Evolutionary conservation across 2,797 vertebrate species (phyloP).

Genomic region (Liparis tanakae): DNA sequence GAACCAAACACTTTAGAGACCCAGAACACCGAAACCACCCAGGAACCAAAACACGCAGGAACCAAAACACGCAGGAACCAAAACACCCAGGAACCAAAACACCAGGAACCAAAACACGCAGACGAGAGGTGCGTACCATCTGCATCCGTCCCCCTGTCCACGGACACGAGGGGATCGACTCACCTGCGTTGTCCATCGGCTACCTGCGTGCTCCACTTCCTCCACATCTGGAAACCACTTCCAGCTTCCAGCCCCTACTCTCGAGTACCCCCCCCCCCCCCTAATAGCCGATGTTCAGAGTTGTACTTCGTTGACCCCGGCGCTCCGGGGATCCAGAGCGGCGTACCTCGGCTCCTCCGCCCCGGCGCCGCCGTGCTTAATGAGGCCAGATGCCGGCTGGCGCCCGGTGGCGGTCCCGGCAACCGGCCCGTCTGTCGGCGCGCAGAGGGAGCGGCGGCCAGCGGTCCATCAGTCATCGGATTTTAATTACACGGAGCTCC

Average conservation of each 20-base stretch:
- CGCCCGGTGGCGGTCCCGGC: constrained; percentile 30
- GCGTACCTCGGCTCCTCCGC: constrained; percentile 26
- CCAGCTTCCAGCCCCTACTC: neutral
- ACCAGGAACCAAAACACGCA: too few relatives aligned
- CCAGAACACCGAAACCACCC: too few relatives aligned
- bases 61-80: too few relatives aligned
- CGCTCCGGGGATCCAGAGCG: constrained; percentile 18
- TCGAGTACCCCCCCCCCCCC: neutral
- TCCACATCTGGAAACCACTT: neutral
- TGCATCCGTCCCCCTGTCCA: too few relatives aligned
- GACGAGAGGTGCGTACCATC: too few relatives aligned
- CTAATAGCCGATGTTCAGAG: constrained; percentile 31
- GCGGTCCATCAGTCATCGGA: constrained; percentile 14
- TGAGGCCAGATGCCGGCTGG: constrained; percentile 52
- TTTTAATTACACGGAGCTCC: constrained; percentile 9
- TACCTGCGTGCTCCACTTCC: neutral
- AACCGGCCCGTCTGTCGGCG: constrained; percentile 46
- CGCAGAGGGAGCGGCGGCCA: neutral
- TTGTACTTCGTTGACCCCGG: constrained; percentile 28
- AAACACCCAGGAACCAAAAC: too few relatives aligned
- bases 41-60: too few relatives aligned
- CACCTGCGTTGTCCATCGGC: neutral
- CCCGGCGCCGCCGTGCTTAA: constrained; percentile 28
- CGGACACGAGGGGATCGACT: too few relatives aligned
- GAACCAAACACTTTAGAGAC: too few relatives aligned